Conservation (phyloP, 2,797 vertebrate species). For the Pterois miles region DNA sequence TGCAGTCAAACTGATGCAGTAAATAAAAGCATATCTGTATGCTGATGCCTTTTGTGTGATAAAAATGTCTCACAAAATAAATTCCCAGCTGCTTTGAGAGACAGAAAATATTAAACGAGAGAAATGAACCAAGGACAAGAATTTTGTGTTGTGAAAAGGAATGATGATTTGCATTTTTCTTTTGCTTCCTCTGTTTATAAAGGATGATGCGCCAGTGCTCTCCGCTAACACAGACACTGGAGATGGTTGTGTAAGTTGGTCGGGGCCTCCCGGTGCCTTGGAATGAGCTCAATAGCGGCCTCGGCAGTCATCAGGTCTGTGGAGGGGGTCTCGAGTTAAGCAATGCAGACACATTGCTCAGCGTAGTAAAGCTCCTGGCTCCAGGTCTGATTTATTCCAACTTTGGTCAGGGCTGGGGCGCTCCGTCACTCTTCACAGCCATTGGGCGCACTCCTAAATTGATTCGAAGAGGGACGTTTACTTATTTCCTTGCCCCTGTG, state of each 20-base stretch:
- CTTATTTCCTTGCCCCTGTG: constrained; percentile 55
- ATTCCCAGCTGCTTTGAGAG: constrained; percentile 19
- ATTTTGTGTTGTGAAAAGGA: not conserved
- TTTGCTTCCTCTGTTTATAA: constrained; percentile 24
- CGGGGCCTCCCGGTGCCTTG: constrained; percentile 48
- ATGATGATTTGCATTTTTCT: constrained; percentile 23
- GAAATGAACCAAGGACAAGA: not conserved
- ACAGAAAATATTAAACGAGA: not conserved
- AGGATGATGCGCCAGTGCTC: constrained; percentile 17
- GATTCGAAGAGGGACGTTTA: constrained; percentile 52
- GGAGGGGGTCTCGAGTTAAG: constrained; percentile 58
- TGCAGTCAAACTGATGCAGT: not conserved
- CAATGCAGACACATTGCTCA: constrained; percentile 59
- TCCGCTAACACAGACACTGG: not conserved
- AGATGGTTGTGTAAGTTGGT: constrained; percentile 39
- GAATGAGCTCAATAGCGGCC: constrained; percentile 53
- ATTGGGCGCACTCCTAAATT: constrained; percentile 51
- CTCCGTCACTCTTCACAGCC: constrained; percentile 52
- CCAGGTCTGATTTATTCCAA: constrained; percentile 66
- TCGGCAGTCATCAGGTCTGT: constrained; percentile 38
- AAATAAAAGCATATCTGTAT: constrained; percentile 3
- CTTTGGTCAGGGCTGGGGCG: constrained; percentile 52
- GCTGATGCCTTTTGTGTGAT: constrained; percentile 15
- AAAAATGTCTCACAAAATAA: constrained; percentile 19
- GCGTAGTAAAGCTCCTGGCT: constrained; percentile 47